Conservation (phyloP, 2,888 invertebrate genomes). For the Eristalis pertinax region DNA sequence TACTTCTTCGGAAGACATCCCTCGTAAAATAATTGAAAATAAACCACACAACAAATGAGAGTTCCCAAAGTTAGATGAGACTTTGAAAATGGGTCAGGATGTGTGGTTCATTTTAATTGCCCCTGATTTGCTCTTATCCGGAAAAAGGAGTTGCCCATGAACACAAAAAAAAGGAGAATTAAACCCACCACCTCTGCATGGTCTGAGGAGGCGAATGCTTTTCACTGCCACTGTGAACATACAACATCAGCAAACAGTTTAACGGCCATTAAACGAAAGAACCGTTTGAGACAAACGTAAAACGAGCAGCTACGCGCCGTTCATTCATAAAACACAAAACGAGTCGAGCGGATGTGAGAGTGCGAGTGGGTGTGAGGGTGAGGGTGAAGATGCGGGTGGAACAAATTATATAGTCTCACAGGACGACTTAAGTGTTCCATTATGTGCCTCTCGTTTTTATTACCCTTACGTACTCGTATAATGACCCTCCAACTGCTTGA, state of each 20-base stretch:
- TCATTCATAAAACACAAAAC: conserved; percentile 17
- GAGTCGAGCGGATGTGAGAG: not conserved
- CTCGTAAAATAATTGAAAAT: not conserved
- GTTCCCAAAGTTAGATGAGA: not conserved
- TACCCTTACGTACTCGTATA: conserved; percentile 55
- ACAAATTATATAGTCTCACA: conserved; percentile 64
- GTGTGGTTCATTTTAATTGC: not conserved
- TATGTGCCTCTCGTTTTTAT: conserved; percentile 54
- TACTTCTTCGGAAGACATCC: not conserved
- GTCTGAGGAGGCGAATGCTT: not conserved
- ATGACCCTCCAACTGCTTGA: conserved; percentile 64
- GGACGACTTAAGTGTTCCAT: conserved; percentile 65
- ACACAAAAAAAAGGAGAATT: not conserved
- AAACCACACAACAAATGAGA: not conserved
- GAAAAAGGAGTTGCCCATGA: not conserved
- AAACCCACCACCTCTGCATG: too few species aligned
- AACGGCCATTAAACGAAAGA: conserved; percentile 59
- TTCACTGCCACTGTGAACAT: conserved; percentile 31
- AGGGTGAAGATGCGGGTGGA: too few species aligned
- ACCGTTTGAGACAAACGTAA: conserved; percentile 51
- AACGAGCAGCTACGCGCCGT: conserved; percentile 14
- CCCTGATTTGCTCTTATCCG: not conserved
- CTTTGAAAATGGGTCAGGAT: not conserved
- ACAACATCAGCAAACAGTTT: conserved; percentile 43
- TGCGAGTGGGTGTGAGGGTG: not conserved